A percentile compares a stretch with the other conserved stretches of the same genome.
Conservation (phyloP, 2,797 vertebrate species). For the Poliocrania exsul region DNA sequence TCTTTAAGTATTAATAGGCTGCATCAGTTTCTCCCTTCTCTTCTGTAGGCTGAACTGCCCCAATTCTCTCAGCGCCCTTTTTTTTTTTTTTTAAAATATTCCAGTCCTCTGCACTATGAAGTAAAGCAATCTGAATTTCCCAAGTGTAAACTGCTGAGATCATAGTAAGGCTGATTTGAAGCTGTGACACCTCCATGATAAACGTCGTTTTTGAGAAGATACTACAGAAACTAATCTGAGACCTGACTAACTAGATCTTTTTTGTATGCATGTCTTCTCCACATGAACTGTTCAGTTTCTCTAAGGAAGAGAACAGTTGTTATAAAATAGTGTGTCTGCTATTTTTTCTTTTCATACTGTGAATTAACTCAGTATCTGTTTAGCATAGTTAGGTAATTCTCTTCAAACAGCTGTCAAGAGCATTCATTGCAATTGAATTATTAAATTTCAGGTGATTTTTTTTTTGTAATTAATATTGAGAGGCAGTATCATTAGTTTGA, state of each 20-base stretch:
- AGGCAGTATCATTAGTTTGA: not conserved
- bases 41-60: not conserved
- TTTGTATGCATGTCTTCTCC: not conserved
- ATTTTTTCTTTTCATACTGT: not conserved
- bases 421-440: not conserved
- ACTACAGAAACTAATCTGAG: not conserved
- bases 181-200: not conserved
- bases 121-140: not conserved
- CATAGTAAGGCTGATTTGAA: not conserved
- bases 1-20: not conserved
- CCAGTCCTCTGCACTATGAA: not conserved
- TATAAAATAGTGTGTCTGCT: not conserved
- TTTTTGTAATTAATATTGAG: not conserved
- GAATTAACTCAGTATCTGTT: not conserved
- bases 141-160: not conserved
- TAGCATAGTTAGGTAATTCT: not conserved
- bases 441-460: not conserved
- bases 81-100: not conserved
- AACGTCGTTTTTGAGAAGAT: not conserved
- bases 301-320: not conserved
- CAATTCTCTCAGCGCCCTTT: not conserved
- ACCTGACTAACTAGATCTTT: not conserved
- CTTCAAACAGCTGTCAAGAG: not conserved
- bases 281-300: not conserved
- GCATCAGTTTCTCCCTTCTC: not conserved